Percentiles rank a stretch among this genome's conserved stretches.
Evolutionary conservation across 2,888 invertebrate species (phyloP).

Genomic region (Malthinus flaveolus): DNA sequence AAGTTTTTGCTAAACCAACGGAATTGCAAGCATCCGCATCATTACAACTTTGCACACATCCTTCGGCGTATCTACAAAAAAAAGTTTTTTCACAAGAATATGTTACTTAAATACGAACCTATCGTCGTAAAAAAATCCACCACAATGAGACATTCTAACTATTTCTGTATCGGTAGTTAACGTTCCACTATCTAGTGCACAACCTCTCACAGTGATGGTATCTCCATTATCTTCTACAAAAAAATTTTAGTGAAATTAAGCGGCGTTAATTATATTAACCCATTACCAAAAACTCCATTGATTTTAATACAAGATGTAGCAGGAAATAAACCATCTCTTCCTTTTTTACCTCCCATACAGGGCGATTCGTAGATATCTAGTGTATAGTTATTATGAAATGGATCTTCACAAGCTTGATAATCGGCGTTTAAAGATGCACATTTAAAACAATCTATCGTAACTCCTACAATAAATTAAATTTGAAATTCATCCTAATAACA

Average conservation of each 20-base stretch:
- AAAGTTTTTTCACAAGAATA: background rate
- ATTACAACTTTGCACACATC: constrained; percentile 93
- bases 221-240: constrained; percentile 66
- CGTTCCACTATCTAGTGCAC: constrained; percentile 94
- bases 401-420: constrained; percentile 91
- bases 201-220: constrained; percentile 85
- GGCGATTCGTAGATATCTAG: constrained; percentile 82
- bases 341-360: constrained; percentile 93
- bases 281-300: constrained; percentile 83
- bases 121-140: constrained; percentile 86
- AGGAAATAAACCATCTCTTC: constrained; percentile 90
- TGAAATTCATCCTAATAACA: background rate
- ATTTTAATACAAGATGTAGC: constrained; percentile 97
- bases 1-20: constrained; percentile 19
- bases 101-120: constrained; percentile 59
- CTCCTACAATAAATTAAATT: constrained; percentile 48
- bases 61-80: constrained; percentile 76
- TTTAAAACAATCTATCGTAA: constrained; percentile 92
- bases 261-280: background rate
- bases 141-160: constrained; percentile 96
- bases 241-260: background rate
- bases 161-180: constrained; percentile 95
- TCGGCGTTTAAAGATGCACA: constrained; percentile 90
- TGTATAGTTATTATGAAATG: constrained; percentile 91
- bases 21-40: constrained; percentile 90